Evolutionary conservation across 1,140 invertebrate species (phyloP).

Genomic region (Bombus picipes): DNA sequence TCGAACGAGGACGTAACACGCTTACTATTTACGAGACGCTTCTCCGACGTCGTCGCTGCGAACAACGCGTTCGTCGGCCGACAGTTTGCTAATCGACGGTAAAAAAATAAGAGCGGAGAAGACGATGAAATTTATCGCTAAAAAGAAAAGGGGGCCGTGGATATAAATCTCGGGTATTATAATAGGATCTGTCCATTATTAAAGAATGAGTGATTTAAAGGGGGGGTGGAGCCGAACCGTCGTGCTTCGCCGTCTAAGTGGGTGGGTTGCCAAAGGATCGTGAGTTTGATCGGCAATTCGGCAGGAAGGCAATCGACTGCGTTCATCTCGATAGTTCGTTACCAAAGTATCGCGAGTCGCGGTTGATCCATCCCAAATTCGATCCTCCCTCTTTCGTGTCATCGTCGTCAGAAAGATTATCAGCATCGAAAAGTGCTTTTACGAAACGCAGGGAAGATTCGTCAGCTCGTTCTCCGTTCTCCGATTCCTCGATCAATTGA

Average conservation of each 20-base stretch:
- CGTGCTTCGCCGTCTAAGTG: conserved; percentile 73
- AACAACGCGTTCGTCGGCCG: conserved; percentile 54
- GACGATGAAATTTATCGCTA: conserved; percentile 81
- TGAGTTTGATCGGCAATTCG: conserved; percentile 81
- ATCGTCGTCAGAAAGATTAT: too few species aligned
- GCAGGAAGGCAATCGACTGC: conserved; percentile 38
- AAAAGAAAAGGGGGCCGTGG: conserved; percentile 81
- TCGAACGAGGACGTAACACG: background rate
- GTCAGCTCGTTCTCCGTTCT: too few species aligned
- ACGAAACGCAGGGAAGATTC: too few species aligned
- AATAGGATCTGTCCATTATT: conserved; percentile 84
- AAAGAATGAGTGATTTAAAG: conserved; percentile 83
- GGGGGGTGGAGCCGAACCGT: conserved; percentile 79
- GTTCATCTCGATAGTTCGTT: conserved; percentile 36
- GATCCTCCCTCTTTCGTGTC: too few species aligned
- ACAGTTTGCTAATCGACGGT: conserved; percentile 73
- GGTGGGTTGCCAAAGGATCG: conserved; percentile 77
- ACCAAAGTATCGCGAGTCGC: background rate
- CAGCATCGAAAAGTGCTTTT: too few species aligned
- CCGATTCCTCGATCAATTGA: background rate
- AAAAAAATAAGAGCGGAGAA: background rate
- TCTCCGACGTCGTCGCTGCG: conserved; percentile 58
- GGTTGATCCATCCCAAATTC: too few species aligned
- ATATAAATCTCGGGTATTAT: conserved; percentile 83
- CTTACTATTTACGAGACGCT: conserved; percentile 26